Base-by-base conservation (phyloP, 1,140 invertebrate genomes). In the Homarus americanus region DNA sequence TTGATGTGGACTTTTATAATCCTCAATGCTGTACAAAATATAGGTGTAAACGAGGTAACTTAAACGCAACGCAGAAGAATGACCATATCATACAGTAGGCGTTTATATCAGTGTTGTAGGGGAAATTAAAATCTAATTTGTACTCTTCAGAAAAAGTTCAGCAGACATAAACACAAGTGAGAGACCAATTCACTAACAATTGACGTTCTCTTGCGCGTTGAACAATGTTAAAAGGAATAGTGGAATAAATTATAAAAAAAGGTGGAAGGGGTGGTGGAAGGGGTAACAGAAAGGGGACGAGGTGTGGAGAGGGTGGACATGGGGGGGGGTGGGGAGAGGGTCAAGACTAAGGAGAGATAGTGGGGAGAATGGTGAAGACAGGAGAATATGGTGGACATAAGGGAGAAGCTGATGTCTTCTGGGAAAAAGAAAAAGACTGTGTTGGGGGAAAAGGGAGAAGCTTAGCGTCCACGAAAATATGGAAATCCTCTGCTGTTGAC, bases 41-140 rank as follows among this genome's bases (percentile, higher is more conserved):
- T 32, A 12, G n/a, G n/a, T n/a, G 73, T 40, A 38, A 44, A 78
- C 28, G 38, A 32, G 78, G 44, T 44, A 80, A 80, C 2, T n/a
- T 34, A 3, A 53, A 53, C 24, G 28, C 10, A 80, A 44, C 44
- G n/a, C 7, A 53, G 44, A 80, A 53, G 2, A n/a, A n/a, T n/a
- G n/a, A n/a, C n/a, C n/a, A n/a, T n/a, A n/a, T n/a, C n/a, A 15
- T 44, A 75, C 12, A 80, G 41, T n/a, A 80, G 28, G n/a, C 58
- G 72, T 76, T n/a, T 32, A 32, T 49, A 69, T 28, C 32, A 69
- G 9, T 69, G 63, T 32, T 24, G 5, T 69, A 32, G 63, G n/a
- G n/a, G 28, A 85, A 86, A 86, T 86, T 86, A 86, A 76, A 49
- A 36, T 41, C 83, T 86, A 86, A 53, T 86, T 86, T 86, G 83